Conservation (phyloP, 2,797 vertebrate species). For the Bothrops alternatus region DNA sequence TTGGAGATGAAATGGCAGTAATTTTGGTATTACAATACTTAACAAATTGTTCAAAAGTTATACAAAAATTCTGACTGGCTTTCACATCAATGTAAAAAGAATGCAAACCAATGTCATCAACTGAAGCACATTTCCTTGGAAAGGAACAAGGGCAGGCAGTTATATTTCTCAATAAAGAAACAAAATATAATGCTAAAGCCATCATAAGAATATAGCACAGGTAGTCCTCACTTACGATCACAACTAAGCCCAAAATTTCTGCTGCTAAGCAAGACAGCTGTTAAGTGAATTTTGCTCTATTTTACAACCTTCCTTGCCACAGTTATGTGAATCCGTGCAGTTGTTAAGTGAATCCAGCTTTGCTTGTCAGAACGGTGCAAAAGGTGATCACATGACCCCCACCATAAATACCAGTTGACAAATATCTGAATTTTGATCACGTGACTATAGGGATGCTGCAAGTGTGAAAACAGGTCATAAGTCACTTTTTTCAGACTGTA, state of each 20-base stretch:
- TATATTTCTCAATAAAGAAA: not conserved
- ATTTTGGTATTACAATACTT: not conserved
- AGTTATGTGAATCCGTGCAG: not conserved
- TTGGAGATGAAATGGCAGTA: not conserved
- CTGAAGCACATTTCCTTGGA: not conserved
- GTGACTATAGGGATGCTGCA: not conserved
- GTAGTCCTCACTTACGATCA: not conserved
- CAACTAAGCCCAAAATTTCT: not conserved
- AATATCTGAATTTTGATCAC: not conserved
- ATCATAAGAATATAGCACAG: not conserved
- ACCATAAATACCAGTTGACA: not conserved
- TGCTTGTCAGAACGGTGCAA: not conserved
- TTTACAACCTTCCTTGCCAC: not conserved
- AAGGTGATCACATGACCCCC: not conserved
- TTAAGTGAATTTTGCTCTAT: not conserved
- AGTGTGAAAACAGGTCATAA: not conserved
- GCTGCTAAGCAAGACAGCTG: not conserved
- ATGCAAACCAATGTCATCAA: not conserved
- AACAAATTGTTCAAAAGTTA: not conserved
- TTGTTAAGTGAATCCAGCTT: not conserved
- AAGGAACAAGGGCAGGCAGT: not conserved
- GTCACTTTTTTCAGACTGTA: not conserved
- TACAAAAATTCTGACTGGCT: not conserved
- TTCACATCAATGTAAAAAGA: not conserved
- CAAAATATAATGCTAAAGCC: not conserved